Evolutionary conservation across 2,797 vertebrate genomes (phyloP).

Genomic region (Rhynchotus rufescens): DNA sequence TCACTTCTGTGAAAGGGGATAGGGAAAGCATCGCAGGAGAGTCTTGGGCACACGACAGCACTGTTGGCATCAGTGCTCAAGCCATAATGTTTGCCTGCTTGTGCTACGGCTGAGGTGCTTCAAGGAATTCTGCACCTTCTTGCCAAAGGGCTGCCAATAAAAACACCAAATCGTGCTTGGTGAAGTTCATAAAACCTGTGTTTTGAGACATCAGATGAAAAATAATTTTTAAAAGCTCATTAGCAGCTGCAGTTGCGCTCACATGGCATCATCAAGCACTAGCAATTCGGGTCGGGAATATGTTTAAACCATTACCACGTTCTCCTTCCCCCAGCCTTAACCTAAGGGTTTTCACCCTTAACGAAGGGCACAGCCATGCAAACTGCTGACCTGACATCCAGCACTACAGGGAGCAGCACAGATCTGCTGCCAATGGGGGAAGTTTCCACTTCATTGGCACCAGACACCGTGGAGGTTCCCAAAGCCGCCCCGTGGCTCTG

Average conservation of each 20-base stretch:
- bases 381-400: background rate
- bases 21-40: background rate
- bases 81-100: background rate
- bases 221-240: background rate
- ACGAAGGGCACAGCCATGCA: fast-evolving
- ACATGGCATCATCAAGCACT: background rate
- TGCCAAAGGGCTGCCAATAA: background rate
- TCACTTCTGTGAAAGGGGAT: background rate
- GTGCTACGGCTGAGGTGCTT: background rate
- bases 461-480: background rate
- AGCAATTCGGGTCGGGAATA: background rate
- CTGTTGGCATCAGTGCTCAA: background rate
- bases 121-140: background rate
- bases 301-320: background rate
- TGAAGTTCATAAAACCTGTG: background rate
- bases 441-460: background rate
- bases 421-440: background rate
- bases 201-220: background rate
- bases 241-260: background rate
- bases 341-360: background rate
- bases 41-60: background rate
- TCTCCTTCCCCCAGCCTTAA: background rate
- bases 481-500: background rate
- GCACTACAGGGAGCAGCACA: background rate
- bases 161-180: background rate